Evolutionary conservation across 2,888 invertebrate species (phyloP).

Genomic region (Diadromus collaris): DNA sequence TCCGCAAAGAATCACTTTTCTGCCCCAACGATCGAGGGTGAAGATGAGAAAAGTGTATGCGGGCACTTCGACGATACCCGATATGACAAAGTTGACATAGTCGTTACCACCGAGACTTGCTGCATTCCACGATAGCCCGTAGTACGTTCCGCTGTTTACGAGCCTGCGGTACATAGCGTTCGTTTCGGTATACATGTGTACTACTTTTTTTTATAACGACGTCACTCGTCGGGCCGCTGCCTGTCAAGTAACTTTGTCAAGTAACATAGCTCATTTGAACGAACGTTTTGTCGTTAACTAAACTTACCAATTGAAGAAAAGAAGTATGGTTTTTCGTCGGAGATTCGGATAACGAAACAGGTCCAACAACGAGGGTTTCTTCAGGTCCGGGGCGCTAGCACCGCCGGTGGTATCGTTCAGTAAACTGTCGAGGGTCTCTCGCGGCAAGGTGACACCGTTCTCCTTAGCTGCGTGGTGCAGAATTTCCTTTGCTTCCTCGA

Average conservation of each 20-base stretch:
- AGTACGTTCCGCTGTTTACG: constrained; percentile 89
- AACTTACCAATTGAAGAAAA: constrained; percentile 88
- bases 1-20: constrained; percentile 86
- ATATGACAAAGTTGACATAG: constrained; percentile 87
- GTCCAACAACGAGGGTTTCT: constrained; percentile 82
- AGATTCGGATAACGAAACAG: constrained; percentile 85
- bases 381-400: constrained; percentile 74
- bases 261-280: constrained; percentile 27
- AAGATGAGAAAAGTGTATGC: constrained; percentile 85
- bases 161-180: constrained; percentile 80
- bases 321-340: constrained; percentile 84
- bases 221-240: constrained; percentile 31
- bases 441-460: constrained; percentile 83
- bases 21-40: constrained; percentile 86
- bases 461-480: constrained; percentile 85
- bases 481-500: constrained; percentile 83
- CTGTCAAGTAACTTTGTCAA: constrained; percentile 37
- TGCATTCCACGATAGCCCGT: constrained; percentile 89
- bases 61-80: constrained; percentile 89
- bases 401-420: constrained; percentile 79
- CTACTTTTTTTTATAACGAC: constrained; percentile 25
- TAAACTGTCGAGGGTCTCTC: constrained; percentile 81
- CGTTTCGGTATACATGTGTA: constrained; percentile 39
- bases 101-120: constrained; percentile 87
- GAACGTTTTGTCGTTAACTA: background rate